Evolutionary conservation across 1,140 invertebrate species (phyloP).

Genomic region (Achatina immaculata): DNA sequence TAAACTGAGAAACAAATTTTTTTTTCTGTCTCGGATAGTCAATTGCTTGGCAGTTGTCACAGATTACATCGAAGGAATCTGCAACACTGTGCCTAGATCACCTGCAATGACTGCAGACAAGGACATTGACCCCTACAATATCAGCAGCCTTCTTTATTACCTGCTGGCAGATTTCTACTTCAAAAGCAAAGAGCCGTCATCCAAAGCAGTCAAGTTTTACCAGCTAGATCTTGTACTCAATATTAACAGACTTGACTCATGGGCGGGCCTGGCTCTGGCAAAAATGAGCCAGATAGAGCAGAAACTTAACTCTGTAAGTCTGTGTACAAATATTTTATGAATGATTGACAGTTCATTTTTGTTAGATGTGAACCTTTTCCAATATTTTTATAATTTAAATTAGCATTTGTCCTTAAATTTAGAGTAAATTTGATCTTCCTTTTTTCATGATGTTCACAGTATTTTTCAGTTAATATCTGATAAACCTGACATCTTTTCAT

Average conservation of each 20-base stretch:
- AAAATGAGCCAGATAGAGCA: slow-evolving; percentile 85
- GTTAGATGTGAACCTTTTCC: too few relatives aligned
- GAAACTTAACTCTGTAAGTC: slow-evolving; percentile 81
- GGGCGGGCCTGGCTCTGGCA: slow-evolving; percentile 89
- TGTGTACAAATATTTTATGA: neutral
- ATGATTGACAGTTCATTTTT: neutral
- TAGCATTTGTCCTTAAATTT: too few relatives aligned
- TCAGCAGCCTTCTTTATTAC: slow-evolving; percentile 81
- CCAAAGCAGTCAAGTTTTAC: slow-evolving; percentile 85
- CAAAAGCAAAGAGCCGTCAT: slow-evolving; percentile 84
- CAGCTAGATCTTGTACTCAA: slow-evolving; percentile 85
- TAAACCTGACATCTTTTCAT: too few relatives aligned
- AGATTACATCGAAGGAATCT: slow-evolving; percentile 54
- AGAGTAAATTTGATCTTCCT: too few relatives aligned
- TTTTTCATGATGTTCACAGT: too few relatives aligned
- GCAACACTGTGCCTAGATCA: slow-evolving; percentile 39
- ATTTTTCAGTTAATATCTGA: too few relatives aligned
- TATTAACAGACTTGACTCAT: slow-evolving; percentile 86
- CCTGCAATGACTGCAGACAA: neutral
- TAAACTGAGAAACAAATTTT: too few relatives aligned
- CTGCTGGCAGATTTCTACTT: slow-evolving; percentile 92
- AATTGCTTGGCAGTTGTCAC: neutral
- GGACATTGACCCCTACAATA: neutral
- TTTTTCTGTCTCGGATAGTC: too few relatives aligned
- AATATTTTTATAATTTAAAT: too few relatives aligned